Evolutionary conservation across 1,140 invertebrate genomes (phyloP), one percentile per base, ranked within the genome.

Genomic region (Drosophila tsacasi): DNA sequence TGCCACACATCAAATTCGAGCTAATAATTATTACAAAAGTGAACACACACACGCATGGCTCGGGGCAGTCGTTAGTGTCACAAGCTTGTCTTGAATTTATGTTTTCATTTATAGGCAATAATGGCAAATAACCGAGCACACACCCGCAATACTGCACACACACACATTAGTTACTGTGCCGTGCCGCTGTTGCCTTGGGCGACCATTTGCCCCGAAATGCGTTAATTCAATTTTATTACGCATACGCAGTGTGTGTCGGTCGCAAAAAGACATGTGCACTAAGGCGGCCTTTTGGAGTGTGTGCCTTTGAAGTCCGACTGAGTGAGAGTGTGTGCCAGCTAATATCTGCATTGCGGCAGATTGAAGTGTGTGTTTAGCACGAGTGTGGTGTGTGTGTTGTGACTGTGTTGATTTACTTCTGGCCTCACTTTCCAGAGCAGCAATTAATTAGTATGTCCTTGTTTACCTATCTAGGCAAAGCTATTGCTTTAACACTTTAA

Each of bases 201-300:
- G 63, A 74, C 64, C 72, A 67, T 81, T 58, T 72, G 72, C 64
- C 76, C 59, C 60, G 77, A 71, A 76, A 64, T 89, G 64, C 66
- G 69, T 84, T 84, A 89, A 89, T 80, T 87, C 72, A 77, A 86
- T 89, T 89, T 81, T 84, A 89, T 81, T 89, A 79, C 77, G 78
- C 66, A 87, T 89, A 90, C 84, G 84, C 77, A 83, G 23, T 65
- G 77, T 78, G 65, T 71, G 63, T 13, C 47, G 19, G 5, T 8
- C 47, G 30, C 49, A 63, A 71, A 80, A 75, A 69, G 81, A 80
- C 65, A 68, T 73, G 58, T 59, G 60, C 60, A 73, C 52, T 65
- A 68, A 83, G 63, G 64, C 57, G 60, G 65, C 44, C 44, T 57
- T 50, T 58, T 25, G 21, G 47, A 78, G 61, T 62, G 65, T 62